phyloP scores from a whole-genome alignment of 2,113 vertebrate genomes.

The Gobiocypris rarus region DNA sequence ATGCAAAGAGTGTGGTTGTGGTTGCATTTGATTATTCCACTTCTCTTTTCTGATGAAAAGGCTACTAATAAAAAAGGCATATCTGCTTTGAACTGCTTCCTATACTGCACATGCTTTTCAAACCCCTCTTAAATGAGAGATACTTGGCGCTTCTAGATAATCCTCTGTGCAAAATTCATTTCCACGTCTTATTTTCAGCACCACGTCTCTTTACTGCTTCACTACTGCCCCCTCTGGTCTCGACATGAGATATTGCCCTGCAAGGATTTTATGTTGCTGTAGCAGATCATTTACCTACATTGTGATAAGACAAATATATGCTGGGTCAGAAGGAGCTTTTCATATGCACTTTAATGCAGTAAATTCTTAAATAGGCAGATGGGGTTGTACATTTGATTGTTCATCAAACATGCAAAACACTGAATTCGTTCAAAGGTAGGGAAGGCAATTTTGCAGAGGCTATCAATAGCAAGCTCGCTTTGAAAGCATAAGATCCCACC shows the following conservation, averaged over 20 bases:
- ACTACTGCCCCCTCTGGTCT: slow-evolving; percentile 49
- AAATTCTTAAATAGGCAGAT: neutral
- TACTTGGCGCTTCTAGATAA: slow-evolving; percentile 37
- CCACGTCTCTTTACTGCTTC: neutral
- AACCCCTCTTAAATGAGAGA: slow-evolving; percentile 33
- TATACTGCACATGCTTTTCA: neutral
- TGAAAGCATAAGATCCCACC: too few relatives aligned
- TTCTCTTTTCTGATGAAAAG: neutral
- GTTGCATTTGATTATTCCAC: neutral
- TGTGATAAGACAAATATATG: neutral
- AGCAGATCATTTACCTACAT: neutral
- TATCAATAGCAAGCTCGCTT: too few relatives aligned
- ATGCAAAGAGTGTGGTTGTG: neutral
- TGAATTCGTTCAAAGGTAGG: too few relatives aligned
- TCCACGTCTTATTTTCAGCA: slow-evolving; percentile 3
- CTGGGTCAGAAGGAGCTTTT: neutral
- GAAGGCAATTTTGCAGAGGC: too few relatives aligned
- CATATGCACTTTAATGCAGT: neutral
- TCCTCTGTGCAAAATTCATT: slow-evolving; percentile 30
- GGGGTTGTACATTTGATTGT: neutral
- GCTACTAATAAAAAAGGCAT: neutral
- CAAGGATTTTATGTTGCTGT: neutral
- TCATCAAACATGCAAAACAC: neutral
- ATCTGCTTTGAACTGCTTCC: slow-evolving; percentile 19
- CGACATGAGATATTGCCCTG: neutral